These are phyloP conservation scores for Prochilodus magdalenae DNA, from an alignment of 2,113 vertebrate species.

Conservation along the genomic window DNA sequence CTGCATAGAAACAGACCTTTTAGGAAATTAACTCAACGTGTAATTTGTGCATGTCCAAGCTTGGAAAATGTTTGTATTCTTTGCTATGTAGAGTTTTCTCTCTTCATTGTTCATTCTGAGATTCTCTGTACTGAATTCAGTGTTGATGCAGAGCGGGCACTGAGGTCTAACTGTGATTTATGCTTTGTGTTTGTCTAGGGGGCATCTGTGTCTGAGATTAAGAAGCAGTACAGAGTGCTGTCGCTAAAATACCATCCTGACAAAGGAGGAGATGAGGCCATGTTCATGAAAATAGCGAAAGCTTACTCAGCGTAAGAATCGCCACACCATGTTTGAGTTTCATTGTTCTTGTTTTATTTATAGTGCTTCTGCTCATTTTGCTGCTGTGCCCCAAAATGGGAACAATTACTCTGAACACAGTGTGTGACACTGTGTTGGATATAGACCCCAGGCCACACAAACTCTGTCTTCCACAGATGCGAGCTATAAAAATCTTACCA, in stretches of 20 bases:
- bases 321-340: not conserved
- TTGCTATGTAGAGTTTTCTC: too few species aligned
- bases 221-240: conserved; percentile 92
- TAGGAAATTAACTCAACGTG: too few species aligned
- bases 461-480: not conserved
- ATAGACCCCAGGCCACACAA: not conserved
- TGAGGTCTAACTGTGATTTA: conserved; percentile 10
- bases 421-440: not conserved
- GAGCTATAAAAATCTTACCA: not conserved
- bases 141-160: not conserved
- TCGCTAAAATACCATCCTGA: conserved; percentile 95
- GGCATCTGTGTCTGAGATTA: conserved; percentile 90
- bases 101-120: too few species aligned
- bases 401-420: not conserved
- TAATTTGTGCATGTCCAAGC: too few species aligned
- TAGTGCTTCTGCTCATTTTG: not conserved
- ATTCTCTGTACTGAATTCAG: too few species aligned
- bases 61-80: too few species aligned
- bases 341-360: conserved; percentile 7
- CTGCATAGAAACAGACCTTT: too few species aligned
- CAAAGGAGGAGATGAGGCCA: conserved; percentile 95
- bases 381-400: not conserved
- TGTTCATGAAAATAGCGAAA: conserved; percentile 97
- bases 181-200: conserved; percentile 75
- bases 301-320: conserved; percentile 92